Conservation (phyloP, 1,140 invertebrate genomes). For the Magallana angulata region DNA sequence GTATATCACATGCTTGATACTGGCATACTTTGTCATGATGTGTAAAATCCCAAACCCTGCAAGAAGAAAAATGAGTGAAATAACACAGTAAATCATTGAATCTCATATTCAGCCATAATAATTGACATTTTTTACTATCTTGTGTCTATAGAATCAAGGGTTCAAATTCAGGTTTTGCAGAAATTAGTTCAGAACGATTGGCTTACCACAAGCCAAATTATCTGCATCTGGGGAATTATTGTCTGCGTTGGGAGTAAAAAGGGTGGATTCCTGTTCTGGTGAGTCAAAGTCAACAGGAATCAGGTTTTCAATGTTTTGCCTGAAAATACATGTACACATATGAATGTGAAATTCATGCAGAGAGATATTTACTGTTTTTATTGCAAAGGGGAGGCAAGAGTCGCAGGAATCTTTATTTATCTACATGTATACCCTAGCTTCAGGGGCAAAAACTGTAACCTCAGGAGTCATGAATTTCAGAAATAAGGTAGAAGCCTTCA, state of each 20-base stretch:
- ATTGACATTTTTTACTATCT: too few species aligned
- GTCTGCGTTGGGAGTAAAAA: background rate
- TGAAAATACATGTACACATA: background rate
- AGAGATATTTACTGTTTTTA: too few species aligned
- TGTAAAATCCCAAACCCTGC: constrained; percentile 68
- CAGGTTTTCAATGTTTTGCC: constrained; percentile 18
- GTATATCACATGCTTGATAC: constrained; percentile 67
- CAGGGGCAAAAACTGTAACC: too few species aligned
- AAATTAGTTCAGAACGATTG: too few species aligned
- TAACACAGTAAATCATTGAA: background rate
- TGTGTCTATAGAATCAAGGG: too few species aligned
- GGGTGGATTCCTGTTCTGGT: background rate
- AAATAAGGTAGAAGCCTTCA: too few species aligned
- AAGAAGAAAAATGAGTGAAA: background rate
- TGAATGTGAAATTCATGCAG: too few species aligned
- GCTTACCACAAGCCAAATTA: constrained; percentile 7
- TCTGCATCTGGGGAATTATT: background rate
- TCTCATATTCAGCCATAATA: too few species aligned
- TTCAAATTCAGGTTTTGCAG: background rate
- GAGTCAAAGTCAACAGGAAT: constrained; percentile 17
- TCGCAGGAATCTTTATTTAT: too few species aligned
- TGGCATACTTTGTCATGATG: constrained; percentile 63
- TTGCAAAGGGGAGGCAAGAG: too few species aligned
- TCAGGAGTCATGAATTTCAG: too few species aligned
- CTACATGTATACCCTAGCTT: too few species aligned